Percentiles rank a stretch among this genome's conserved stretches.
These are phyloP conservation scores for Argopecten irradians DNA, from an alignment of 1,140 invertebrate genomes.

Conservation along the genomic window DNA sequence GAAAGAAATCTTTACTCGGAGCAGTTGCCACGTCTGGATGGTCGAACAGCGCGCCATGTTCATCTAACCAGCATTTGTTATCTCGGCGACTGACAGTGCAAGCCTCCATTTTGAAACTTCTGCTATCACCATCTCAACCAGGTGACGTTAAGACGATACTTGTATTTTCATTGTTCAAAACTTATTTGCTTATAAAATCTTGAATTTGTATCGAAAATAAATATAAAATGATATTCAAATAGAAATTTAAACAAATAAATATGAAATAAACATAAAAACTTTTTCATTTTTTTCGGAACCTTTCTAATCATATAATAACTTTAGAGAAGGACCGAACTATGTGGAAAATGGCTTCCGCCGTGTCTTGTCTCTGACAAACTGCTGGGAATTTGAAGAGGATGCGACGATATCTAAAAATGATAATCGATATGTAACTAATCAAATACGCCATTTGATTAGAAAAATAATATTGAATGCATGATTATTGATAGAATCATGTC, in stretches of 20 bases:
- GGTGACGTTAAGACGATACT: not conserved
- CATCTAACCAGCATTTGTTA: constrained; percentile 46
- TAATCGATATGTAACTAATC: not conserved
- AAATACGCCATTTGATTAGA: not conserved
- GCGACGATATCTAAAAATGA: not conserved
- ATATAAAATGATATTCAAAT: too few species aligned
- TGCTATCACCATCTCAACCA: constrained; percentile 62
- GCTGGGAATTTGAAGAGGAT: not conserved
- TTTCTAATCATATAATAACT: not conserved
- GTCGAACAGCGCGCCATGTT: constrained; percentile 60
- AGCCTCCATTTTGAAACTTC: constrained; percentile 58
- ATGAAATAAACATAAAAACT: not conserved
- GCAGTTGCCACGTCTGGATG: constrained; percentile 51
- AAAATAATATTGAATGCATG: not conserved
- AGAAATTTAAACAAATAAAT: not conserved
- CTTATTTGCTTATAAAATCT: not conserved
- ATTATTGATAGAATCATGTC: not conserved
- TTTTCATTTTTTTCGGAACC: not conserved
- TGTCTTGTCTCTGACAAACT: constrained; percentile 9
- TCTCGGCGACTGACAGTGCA: constrained; percentile 2
- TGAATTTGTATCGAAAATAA: too few species aligned
- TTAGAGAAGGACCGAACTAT: not conserved
- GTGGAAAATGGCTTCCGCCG: not conserved
- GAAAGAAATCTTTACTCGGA: constrained; percentile 66
- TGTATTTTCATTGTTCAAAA: not conserved